A percentile compares a stretch with the other conserved stretches of the same genome.
Conservation (phyloP, 2,113 vertebrate genomes). For the Ardeotis arabs region DNA sequence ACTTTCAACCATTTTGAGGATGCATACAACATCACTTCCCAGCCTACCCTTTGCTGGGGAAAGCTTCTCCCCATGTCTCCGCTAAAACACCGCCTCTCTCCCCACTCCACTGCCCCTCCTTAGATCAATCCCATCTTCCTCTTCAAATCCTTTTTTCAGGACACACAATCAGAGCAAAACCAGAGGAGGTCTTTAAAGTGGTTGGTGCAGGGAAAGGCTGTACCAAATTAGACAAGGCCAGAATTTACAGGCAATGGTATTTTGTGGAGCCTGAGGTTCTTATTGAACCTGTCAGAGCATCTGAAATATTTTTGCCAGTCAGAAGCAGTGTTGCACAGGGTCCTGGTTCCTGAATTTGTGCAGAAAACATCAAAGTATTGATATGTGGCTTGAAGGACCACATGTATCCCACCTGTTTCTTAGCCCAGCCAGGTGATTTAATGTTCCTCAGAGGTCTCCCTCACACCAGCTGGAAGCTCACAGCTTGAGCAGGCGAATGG, state of each 20-base stretch:
- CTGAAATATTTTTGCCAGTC: neutral
- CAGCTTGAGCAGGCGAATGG: neutral
- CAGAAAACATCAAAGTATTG: neutral
- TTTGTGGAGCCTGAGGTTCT: neutral
- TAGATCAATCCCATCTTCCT: neutral
- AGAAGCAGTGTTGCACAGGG: neutral
- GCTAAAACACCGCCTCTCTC: neutral
- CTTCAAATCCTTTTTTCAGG: neutral
- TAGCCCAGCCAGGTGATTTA: neutral
- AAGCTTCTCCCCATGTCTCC: neutral
- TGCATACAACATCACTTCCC: neutral
- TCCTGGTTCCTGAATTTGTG: neutral
- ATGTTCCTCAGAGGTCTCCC: neutral
- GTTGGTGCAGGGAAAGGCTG: neutral
- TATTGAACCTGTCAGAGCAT: neutral
- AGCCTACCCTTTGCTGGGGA: rapidly evolving
- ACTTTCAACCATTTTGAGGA: neutral
- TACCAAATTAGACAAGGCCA: neutral
- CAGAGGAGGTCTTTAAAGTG: neutral
- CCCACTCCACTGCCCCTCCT: neutral
- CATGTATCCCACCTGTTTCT: neutral
- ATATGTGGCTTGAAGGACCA: neutral
- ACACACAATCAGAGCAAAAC: neutral
- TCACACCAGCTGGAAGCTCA: neutral
- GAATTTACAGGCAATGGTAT: neutral